A percentile compares a stretch with the other conserved stretches of the same genome.
These are phyloP conservation scores for Parazoanthus swiftii DNA, from an alignment of 92 coral and sea anemone genomes.

Conservation along the genomic window DNA sequence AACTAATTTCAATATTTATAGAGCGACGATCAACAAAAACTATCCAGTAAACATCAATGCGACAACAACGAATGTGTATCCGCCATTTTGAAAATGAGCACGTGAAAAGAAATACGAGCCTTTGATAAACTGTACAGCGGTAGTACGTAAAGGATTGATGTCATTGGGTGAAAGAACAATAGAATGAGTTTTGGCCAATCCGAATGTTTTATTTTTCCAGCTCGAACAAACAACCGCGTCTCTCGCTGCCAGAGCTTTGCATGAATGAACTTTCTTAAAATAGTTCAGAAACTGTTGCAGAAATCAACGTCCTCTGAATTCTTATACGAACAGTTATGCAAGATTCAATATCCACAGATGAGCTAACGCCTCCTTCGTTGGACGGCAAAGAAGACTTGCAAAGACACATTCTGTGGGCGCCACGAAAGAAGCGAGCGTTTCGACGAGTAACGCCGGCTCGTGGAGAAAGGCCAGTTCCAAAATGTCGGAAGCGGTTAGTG, in stretches of 20 bases:
- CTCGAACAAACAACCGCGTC: slow-evolving; percentile 19
- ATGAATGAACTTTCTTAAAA: background rate
- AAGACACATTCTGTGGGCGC: slow-evolving; percentile 41
- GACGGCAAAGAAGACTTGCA: slow-evolving; percentile 37
- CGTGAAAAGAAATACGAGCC: slow-evolving; percentile 8
- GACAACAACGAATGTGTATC: background rate
- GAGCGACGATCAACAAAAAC: background rate
- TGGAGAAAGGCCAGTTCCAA: slow-evolving; percentile 14
- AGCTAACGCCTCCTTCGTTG: background rate
- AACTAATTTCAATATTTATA: background rate
- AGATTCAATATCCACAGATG: background rate
- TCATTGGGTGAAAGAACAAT: slow-evolving; percentile 33
- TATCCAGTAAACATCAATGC: background rate
- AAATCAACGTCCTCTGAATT: background rate
- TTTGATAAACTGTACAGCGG: slow-evolving; percentile 20
- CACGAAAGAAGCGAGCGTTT: slow-evolving; percentile 40
- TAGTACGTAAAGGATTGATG: background rate
- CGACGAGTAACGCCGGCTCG: slow-evolving; percentile 36
- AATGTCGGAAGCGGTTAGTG: slow-evolving; percentile 29
- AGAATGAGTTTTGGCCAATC: slow-evolving; percentile 23
- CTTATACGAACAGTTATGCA: background rate
- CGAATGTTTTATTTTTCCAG: background rate
- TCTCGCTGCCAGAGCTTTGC: background rate
- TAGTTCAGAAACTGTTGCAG: background rate
- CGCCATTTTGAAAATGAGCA: slow-evolving; percentile 39